These are phyloP conservation scores for Papilio helenus DNA, from an alignment of 1,140 invertebrate species.

Conservation along the genomic window DNA sequence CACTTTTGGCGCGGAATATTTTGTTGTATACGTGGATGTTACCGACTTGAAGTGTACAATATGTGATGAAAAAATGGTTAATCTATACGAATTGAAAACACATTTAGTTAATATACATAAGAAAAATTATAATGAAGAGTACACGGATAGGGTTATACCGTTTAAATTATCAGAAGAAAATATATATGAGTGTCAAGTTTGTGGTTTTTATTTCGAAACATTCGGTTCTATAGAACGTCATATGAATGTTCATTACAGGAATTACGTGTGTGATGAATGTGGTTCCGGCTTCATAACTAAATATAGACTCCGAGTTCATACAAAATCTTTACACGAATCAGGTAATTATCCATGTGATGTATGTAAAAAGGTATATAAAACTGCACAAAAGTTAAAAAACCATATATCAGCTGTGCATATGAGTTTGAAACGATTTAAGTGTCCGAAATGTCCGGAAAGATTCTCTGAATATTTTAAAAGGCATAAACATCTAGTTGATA, in stretches of 20 bases:
- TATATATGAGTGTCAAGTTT: constrained; percentile 65
- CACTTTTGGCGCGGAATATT: constrained; percentile 53
- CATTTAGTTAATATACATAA: constrained; percentile 66
- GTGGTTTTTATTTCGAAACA: constrained; percentile 69
- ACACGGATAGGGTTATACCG: constrained; percentile 66
- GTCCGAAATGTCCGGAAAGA: constrained; percentile 67
- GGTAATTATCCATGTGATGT: constrained; percentile 65
- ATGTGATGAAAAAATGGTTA: constrained; percentile 52
- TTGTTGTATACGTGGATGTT: constrained; percentile 70
- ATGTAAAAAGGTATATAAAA: constrained; percentile 67
- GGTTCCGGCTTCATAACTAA: constrained; percentile 70
- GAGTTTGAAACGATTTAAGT: constrained; percentile 70
- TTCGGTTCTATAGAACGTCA: constrained; percentile 75
- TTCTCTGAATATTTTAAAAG: constrained; percentile 72
- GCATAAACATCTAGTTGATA: constrained; percentile 70
- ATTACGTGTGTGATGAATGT: constrained; percentile 74
- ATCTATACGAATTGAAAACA: constrained; percentile 62
- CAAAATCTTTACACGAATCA: constrained; percentile 52
- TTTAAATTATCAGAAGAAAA: constrained; percentile 59
- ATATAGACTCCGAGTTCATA: constrained; percentile 67
- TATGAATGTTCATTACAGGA: constrained; percentile 75
- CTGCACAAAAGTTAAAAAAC: constrained; percentile 68
- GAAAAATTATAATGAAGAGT: constrained; percentile 61
- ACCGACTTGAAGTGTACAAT: constrained; percentile 64
- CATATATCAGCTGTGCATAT: constrained; percentile 71